Evolutionary conservation across 2,888 invertebrate genomes (phyloP).

Genomic region (Amblyjoppa proteus): DNA sequence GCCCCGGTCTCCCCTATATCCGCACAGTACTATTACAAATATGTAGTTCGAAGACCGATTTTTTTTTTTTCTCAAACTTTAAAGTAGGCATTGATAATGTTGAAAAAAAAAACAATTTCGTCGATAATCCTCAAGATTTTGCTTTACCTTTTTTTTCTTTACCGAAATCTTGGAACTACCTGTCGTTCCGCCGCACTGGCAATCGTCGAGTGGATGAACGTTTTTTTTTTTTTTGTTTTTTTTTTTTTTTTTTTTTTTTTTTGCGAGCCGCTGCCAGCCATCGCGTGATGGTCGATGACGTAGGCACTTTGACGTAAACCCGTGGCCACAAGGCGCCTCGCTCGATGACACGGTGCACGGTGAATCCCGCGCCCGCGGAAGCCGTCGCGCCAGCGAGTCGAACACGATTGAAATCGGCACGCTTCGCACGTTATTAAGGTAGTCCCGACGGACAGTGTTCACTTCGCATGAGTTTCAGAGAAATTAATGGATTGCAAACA

Average conservation of each 20-base stretch:
- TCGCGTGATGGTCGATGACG: conserved; percentile 48
- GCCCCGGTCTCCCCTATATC: too few species aligned
- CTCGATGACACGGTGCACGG: conserved; percentile 6
- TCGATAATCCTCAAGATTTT: too few species aligned
- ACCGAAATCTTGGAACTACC: not conserved
- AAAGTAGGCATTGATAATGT: too few species aligned
- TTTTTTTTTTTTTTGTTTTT: conserved; percentile 12
- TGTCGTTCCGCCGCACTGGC: conserved; percentile 16
- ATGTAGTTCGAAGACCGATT: not conserved
- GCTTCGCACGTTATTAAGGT: not conserved
- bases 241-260: not conserved
- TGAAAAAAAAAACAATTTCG: not conserved
- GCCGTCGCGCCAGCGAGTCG: not conserved
- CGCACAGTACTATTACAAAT: not conserved
- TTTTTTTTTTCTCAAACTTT: not conserved
- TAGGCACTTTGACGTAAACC: not conserved
- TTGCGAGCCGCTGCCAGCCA: not conserved
- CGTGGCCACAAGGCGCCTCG: conserved; percentile 1
- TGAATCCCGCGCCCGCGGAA: conserved; percentile 20
- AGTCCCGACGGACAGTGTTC: too few species aligned
- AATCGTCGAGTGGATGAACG: conserved; percentile 19
- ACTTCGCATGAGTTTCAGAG: too few species aligned
- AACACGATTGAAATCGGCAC: not conserved
- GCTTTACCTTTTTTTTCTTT: not conserved
- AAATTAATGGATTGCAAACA: too few species aligned